These are phyloP conservation scores for Wiebesia pumilae DNA, from an alignment of 1,140 invertebrate genomes.

Conservation along the genomic window DNA sequence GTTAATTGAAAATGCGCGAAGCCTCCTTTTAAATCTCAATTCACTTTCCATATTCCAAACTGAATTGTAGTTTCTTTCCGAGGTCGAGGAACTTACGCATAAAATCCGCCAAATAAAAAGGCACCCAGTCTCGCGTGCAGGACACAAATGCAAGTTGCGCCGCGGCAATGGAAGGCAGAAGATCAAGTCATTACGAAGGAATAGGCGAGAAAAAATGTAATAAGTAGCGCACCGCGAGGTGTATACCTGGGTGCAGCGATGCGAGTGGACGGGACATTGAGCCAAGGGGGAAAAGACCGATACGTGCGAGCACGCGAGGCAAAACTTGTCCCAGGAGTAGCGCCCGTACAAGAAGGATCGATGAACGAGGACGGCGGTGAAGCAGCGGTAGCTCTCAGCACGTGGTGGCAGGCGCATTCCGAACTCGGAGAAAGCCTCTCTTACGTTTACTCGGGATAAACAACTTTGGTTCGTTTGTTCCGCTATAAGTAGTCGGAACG, in stretches of 20 bases:
- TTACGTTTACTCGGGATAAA: slow-evolving; percentile 59
- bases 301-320: background rate
- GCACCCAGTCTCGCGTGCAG: no score
- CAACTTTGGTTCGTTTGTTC: slow-evolving; percentile 53
- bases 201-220: background rate
- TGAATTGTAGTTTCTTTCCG: background rate
- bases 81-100: background rate
- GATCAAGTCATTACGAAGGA: background rate
- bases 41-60: background rate
- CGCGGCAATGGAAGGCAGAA: background rate
- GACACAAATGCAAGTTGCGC: background rate
- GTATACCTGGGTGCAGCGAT: background rate
- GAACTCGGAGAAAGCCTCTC: slow-evolving; percentile 67
- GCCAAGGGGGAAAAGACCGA: background rate
- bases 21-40: background rate
- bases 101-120: background rate
- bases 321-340: background rate
- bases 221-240: background rate
- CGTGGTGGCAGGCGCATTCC: slow-evolving; percentile 64
- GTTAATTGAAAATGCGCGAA: background rate
- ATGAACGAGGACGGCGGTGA: slow-evolving; percentile 33
- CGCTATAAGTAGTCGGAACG: background rate
- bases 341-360: background rate
- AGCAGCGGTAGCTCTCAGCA: slow-evolving; percentile 34
- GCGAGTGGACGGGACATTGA: background rate